phyloP scores from a whole-genome alignment of 2,797 vertebrate species.

The Typhlichthys eigenmanni region DNA sequence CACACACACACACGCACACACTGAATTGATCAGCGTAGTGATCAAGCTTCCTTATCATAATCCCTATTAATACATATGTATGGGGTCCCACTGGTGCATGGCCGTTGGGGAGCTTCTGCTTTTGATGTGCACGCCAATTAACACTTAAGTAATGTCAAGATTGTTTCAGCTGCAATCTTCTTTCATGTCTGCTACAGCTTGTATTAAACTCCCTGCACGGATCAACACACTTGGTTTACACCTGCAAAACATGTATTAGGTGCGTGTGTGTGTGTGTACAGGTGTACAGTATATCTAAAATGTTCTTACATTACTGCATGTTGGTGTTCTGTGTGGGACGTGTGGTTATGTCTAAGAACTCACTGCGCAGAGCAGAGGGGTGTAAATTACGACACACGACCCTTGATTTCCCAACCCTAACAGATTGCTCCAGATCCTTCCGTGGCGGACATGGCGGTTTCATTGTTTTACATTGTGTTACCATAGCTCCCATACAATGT shows the following conservation, averaged over 20 bases:
- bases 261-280: too few relatives aligned
- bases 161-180: conserved; percentile 41
- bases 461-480: too few relatives aligned
- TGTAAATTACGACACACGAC: not conserved
- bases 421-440: too few relatives aligned
- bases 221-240: conserved; percentile 26
- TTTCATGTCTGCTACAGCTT: conserved; percentile 23
- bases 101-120: conserved; percentile 54
- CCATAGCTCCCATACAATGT: not conserved
- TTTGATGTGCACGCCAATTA: conserved; percentile 79
- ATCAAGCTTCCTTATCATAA: conserved; percentile 53
- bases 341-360: not conserved
- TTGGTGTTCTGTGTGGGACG: conserved; percentile 2
- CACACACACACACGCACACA: conserved; percentile 28
- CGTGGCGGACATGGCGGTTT: too few relatives aligned
- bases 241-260: conserved; percentile 7
- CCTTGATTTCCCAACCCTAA: not conserved
- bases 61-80: conserved; percentile 62
- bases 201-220: conserved; percentile 11
- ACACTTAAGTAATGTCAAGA: conserved; percentile 59
- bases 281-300: too few relatives aligned
- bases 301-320: not conserved
- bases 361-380: too few relatives aligned
- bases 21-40: conserved; percentile 46
- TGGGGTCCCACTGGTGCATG: conserved; percentile 41